These are phyloP conservation scores for Hoplodrina ambigua DNA, from an alignment of 2,888 invertebrate genomes.

Conservation along the genomic window DNA sequence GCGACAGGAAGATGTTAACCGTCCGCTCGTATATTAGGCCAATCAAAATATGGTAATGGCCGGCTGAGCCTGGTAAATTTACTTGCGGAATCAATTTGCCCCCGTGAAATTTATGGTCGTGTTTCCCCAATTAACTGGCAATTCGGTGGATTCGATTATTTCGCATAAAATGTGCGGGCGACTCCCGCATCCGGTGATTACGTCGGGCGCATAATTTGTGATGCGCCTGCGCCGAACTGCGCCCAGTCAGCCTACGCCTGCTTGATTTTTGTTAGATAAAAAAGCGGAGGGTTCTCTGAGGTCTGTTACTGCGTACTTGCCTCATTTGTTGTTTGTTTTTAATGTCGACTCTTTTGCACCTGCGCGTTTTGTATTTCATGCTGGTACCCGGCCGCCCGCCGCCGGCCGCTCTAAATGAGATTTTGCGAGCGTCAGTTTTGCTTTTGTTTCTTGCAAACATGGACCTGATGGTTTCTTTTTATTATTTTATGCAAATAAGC, in stretches of 20 bases:
- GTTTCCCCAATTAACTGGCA: slow-evolving; percentile 89
- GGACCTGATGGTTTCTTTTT: slow-evolving; percentile 69
- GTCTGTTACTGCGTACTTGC: slow-evolving; percentile 70
- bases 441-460: slow-evolving; percentile 69
- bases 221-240: slow-evolving; percentile 83
- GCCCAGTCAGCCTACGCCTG: slow-evolving; percentile 71
- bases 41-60: slow-evolving; percentile 88
- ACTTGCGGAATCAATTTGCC: slow-evolving; percentile 86
- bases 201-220: slow-evolving; percentile 87
- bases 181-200: slow-evolving; percentile 90
- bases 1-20: slow-evolving; percentile 82
- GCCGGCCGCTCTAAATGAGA: slow-evolving; percentile 75
- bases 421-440: slow-evolving; percentile 72
- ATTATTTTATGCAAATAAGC: slow-evolving; percentile 68
- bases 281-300: slow-evolving; percentile 68
- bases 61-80: slow-evolving; percentile 72
- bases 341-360: slow-evolving; percentile 83
- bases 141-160: slow-evolving; percentile 90
- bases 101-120: slow-evolving; percentile 85
- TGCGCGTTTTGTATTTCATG: slow-evolving; percentile 82
- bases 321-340: slow-evolving; percentile 86
- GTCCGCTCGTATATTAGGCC: slow-evolving; percentile 81
- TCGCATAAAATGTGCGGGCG: slow-evolving; percentile 89
- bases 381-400: slow-evolving; percentile 66
- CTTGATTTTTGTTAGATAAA: slow-evolving; percentile 89